Evolutionary conservation across 2,797 vertebrate species (phyloP).

Genomic region (Dendrocincla tyrannina): DNA sequence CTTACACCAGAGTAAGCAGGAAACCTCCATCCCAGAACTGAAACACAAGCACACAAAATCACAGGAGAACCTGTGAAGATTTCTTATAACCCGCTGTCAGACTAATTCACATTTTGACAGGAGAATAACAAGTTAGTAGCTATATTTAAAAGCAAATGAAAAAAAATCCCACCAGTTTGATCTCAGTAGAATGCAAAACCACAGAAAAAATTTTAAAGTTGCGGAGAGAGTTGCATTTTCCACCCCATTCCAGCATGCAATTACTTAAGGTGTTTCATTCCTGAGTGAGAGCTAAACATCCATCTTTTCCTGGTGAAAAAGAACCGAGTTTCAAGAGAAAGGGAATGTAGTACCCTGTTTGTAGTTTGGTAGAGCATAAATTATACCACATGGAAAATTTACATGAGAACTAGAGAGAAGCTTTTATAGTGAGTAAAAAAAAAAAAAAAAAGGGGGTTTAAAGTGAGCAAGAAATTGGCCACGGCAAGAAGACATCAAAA

Average conservation of each 20-base stretch:
- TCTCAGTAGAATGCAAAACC: background rate
- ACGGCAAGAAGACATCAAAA: background rate
- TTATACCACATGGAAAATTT: background rate
- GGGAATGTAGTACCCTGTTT: background rate
- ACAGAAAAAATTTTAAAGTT: background rate
- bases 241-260: background rate
- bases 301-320: background rate
- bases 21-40: background rate
- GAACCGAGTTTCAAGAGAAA: background rate
- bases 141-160: background rate
- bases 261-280: background rate
- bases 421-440: background rate
- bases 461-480: background rate
- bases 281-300: background rate
- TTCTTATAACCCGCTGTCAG: background rate
- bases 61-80: background rate
- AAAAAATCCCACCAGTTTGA: background rate
- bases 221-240: background rate
- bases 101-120: background rate
- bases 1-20: background rate
- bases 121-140: background rate
- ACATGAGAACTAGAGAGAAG: background rate
- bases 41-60: background rate
- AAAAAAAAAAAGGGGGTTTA: background rate
- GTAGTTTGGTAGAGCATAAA: background rate